phyloP scores from a whole-genome alignment of 2,797 vertebrate genomes.

The Tragelaphus oryx region DNA sequence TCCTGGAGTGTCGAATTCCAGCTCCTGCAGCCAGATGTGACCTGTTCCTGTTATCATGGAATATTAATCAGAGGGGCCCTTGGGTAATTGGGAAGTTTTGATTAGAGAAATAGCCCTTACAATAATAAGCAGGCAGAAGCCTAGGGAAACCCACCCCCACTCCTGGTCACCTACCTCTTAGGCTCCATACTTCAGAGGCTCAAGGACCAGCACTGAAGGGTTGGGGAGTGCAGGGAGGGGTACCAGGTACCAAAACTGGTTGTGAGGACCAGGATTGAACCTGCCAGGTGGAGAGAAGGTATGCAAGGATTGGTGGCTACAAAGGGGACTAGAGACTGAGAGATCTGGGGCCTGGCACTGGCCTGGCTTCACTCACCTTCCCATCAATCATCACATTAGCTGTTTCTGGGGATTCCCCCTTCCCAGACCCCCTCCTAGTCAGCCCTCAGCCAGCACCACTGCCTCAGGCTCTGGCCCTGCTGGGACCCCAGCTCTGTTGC shows the following conservation, averaged over 20 bases:
- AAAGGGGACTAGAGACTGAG: neutral
- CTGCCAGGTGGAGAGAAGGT: constrained; percentile 43
- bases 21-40: constrained; percentile 80
- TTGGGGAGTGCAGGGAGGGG: constrained; percentile 65
- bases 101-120: constrained; percentile 84
- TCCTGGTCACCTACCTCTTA: constrained; percentile 57
- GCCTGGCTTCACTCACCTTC: constrained; percentile 55
- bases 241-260: constrained; percentile 43
- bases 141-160: constrained; percentile 74
- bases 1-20: constrained; percentile 53
- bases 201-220: constrained; percentile 48
- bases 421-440: constrained; percentile 44
- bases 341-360: constrained; percentile 5
- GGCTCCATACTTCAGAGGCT: neutral
- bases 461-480: neutral
- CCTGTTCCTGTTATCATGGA: constrained; percentile 81
- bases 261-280: constrained; percentile 62
- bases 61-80: constrained; percentile 84
- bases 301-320: neutral
- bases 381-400: constrained; percentile 60
- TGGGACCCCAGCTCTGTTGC: constrained; percentile 46
- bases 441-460: neutral
- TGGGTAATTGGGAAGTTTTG: constrained; percentile 83
- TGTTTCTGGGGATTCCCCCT: constrained; percentile 35
- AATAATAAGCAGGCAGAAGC: constrained; percentile 83